A percentile compares a stretch with the other conserved stretches of the same genome.
Evolutionary conservation across 2,797 vertebrate species (phyloP).

Genomic region (Scolopax rusticola): DNA sequence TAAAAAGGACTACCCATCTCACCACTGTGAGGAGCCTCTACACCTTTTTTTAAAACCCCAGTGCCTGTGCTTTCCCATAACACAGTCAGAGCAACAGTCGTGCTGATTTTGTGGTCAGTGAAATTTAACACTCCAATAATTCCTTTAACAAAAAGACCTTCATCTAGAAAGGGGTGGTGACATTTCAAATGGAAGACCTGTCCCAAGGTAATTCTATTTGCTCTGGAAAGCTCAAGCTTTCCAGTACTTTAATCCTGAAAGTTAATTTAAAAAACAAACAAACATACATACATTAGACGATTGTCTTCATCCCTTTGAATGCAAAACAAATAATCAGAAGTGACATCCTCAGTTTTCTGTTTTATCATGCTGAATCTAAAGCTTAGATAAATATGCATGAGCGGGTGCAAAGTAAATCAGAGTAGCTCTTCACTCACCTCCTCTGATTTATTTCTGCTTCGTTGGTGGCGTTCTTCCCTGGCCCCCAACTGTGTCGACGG

Average conservation of each 20-base stretch:
- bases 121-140: neutral
- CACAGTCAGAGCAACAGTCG: neutral
- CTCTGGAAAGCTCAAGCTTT: neutral
- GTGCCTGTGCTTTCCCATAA: neutral
- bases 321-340: neutral
- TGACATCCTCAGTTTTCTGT: neutral
- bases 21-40: neutral
- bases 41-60: neutral
- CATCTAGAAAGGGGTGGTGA: neutral
- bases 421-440: conserved; percentile 81
- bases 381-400: neutral
- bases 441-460: conserved; percentile 92
- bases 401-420: neutral
- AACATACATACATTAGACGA: neutral
- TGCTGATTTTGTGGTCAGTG: neutral
- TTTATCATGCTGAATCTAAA: neutral
- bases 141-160: neutral
- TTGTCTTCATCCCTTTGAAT: neutral
- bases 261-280: neutral
- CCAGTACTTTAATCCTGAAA: conserved; percentile 10
- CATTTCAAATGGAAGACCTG: neutral
- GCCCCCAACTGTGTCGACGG: conserved; percentile 97
- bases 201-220: neutral
- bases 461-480: conserved; percentile 87
- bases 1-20: neutral